These are phyloP conservation scores for Sebastes variabilis DNA, from an alignment of 2,797 vertebrate species.

Conservation along the genomic window DNA sequence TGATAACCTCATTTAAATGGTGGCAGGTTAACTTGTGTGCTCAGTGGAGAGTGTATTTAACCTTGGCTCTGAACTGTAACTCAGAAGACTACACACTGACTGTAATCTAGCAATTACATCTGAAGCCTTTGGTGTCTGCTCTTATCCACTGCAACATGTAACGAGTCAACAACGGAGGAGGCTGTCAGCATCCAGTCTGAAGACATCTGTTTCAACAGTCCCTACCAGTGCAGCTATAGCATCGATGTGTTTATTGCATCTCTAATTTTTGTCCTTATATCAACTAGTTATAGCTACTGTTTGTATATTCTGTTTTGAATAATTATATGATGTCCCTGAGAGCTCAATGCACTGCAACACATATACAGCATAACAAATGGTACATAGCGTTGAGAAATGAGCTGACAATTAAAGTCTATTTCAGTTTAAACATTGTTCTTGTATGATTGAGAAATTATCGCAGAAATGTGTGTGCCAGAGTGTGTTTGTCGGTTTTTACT, in stretches of 20 bases:
- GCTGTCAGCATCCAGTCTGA: not conserved
- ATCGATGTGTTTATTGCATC: not conserved
- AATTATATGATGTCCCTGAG: not conserved
- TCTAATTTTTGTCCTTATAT: not conserved
- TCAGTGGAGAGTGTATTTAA: conserved; percentile 39
- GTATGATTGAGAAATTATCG: not conserved
- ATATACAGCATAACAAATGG: not conserved
- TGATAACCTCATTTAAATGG: conserved; percentile 59
- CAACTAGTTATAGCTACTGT: not conserved
- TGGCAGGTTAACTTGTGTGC: conserved; percentile 51
- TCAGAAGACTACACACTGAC: conserved; percentile 27
- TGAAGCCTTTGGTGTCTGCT: conserved; percentile 1
- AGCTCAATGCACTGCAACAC: not conserved
- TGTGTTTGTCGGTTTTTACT: not conserved
- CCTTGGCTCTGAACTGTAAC: conserved; percentile 46
- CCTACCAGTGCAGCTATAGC: not conserved
- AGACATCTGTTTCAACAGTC: not conserved
- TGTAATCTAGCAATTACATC: conserved; percentile 35
- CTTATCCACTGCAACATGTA: not conserved
- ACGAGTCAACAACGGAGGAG: not conserved
- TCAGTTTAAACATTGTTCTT: not conserved
- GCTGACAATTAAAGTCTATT: not conserved
- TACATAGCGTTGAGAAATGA: not conserved
- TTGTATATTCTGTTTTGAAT: not conserved
- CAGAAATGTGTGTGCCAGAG: not conserved